Conservation (phyloP, 2,888 invertebrate genomes). For the Syrista parreyssii region DNA sequence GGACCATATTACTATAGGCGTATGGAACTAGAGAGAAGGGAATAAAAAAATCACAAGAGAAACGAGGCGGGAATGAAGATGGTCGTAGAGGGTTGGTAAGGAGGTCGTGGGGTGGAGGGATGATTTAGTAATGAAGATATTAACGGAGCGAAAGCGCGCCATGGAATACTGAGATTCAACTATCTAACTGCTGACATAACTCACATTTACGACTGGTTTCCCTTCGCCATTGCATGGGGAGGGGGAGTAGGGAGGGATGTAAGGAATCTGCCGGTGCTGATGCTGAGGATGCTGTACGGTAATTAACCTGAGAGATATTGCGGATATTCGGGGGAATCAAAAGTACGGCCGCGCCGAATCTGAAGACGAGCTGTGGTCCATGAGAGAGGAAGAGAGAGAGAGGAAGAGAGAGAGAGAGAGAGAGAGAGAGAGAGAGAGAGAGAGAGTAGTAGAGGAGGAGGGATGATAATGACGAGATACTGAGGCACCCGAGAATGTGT, state of each 20-base stretch:
- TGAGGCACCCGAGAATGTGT: neutral
- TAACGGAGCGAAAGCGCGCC: conserved; percentile 63
- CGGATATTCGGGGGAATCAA: neutral
- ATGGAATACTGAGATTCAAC: conserved; percentile 65
- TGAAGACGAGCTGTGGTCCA: neutral
- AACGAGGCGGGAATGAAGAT: conserved; percentile 47
- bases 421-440: too few species aligned
- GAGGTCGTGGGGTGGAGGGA: conserved; percentile 42
- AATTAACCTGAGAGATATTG: neutral
- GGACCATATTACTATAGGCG: too few species aligned
- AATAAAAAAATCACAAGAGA: conserved; percentile 14
- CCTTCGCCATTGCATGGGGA: neutral
- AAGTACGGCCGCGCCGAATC: neutral
- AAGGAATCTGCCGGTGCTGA: neutral
- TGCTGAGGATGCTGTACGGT: neutral
- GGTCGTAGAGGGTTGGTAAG: conserved; percentile 24
- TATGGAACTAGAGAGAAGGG: neutral
- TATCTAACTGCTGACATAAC: conserved; percentile 64
- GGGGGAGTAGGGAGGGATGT: neutral
- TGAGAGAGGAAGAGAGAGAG: too few species aligned
- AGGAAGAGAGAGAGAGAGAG: too few species aligned
- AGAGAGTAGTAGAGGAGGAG: neutral
- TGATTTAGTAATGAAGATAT: conserved; percentile 66
- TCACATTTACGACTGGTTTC: conserved; percentile 60
- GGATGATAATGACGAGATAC: neutral